Conservation (phyloP, 2,797 vertebrate genomes). For the Enteromius unitaeniatus region DNA sequence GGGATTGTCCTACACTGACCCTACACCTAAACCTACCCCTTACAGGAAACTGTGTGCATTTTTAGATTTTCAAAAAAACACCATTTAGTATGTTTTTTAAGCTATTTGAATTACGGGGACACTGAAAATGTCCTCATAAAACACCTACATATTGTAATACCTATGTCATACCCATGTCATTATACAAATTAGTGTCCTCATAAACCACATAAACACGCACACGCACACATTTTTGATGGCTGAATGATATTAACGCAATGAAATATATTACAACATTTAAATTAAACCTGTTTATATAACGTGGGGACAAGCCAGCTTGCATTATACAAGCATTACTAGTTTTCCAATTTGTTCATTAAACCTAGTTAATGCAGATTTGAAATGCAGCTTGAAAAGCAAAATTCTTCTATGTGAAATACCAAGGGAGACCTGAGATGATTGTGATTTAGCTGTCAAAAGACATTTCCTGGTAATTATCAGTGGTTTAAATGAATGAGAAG, state of each 20-base stretch:
- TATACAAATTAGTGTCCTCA: too few species aligned
- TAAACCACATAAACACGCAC: too few species aligned
- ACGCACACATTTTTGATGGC: background rate
- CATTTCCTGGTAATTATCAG: background rate
- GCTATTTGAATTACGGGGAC: background rate
- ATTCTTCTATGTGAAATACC: background rate
- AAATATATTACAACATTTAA: background rate
- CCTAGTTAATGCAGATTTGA: slow-evolving; percentile 7
- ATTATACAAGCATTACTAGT: background rate
- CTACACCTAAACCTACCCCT: too few species aligned
- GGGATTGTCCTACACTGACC: too few species aligned
- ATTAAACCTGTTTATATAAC: background rate
- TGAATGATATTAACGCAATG: background rate
- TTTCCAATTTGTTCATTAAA: background rate
- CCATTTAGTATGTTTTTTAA: too few species aligned
- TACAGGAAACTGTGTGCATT: too few species aligned
- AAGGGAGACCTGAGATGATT: background rate
- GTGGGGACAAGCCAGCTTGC: background rate
- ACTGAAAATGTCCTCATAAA: too few species aligned
- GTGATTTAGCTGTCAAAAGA: background rate
- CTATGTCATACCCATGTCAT: too few species aligned
- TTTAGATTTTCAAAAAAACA: too few species aligned
- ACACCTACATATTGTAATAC: too few species aligned
- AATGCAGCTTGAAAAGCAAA: background rate
- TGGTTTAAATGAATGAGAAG: background rate